phyloP scores from a whole-genome alignment of 2,888 invertebrate genomes.

The Cylloceria caligata region DNA sequence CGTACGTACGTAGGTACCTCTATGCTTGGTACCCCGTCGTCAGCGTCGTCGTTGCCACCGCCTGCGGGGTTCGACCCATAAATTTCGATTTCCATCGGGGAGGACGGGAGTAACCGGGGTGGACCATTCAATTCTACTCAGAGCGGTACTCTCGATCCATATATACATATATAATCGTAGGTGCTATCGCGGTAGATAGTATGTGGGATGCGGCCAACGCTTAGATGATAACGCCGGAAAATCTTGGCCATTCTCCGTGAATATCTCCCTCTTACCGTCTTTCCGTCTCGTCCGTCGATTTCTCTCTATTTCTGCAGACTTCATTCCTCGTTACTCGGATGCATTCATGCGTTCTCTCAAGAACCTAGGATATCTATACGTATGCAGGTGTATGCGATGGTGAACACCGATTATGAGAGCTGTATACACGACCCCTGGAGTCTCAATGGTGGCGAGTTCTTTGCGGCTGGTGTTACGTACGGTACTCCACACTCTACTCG shows the following conservation, averaged over 20 bases:
- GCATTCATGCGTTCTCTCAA: constrained; percentile 28
- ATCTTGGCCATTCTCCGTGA: constrained; percentile 53
- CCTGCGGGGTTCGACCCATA: constrained; percentile 67
- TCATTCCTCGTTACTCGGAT: constrained; percentile 35
- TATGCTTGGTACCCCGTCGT: not conserved
- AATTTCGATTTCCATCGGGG: constrained; percentile 76
- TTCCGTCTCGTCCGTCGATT: constrained; percentile 1
- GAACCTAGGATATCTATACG: constrained; percentile 10
- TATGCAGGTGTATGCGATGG: constrained; percentile 24
- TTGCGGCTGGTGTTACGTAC: constrained; percentile 57
- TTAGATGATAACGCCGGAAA: constrained; percentile 61
- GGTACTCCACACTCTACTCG: constrained; percentile 49
- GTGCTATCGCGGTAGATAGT: not conserved
- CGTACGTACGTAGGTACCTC: too few relatives aligned
- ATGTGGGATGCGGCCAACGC: not conserved
- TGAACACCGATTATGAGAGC: constrained; percentile 31
- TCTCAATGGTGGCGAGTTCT: constrained; percentile 45
- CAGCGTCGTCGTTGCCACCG: constrained; percentile 31
- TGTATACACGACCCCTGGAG: constrained; percentile 36
- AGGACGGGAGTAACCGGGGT: constrained; percentile 46
- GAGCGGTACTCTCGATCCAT: constrained; percentile 7
- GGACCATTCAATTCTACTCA: constrained; percentile 76
- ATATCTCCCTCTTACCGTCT: constrained; percentile 31
- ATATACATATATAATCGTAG: constrained; percentile 55
- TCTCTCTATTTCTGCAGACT: constrained; percentile 36